Evolutionary conservation across 1,140 invertebrate genomes (phyloP).

Genomic region (Sesamia nonagrioides): DNA sequence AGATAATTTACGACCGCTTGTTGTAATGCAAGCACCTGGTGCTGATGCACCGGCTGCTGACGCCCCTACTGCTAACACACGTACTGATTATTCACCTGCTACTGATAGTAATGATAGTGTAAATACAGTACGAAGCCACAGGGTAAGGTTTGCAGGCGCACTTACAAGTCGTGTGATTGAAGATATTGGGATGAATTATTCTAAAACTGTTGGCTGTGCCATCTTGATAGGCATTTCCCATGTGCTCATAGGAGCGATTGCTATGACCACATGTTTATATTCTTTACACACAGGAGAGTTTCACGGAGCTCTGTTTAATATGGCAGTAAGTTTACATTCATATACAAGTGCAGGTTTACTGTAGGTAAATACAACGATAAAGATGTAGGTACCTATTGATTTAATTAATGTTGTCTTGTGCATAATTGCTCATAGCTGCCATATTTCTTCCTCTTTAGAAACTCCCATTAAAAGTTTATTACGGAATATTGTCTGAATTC

Average conservation of each 20-base stretch:
- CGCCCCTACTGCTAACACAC: too few relatives aligned
- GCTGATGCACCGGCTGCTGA: too few relatives aligned
- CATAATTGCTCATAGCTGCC: too few relatives aligned
- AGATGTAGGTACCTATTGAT: too few relatives aligned
- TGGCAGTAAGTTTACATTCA: constrained; percentile 20
- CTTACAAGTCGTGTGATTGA: background rate
- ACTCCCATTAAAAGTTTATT: too few relatives aligned
- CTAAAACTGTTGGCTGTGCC: background rate
- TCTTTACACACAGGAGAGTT: background rate
- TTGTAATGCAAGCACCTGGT: background rate
- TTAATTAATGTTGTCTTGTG: too few relatives aligned
- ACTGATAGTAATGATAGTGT: background rate
- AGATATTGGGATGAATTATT: background rate
- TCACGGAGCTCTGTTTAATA: background rate
- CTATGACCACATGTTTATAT: background rate
- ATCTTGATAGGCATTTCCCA: background rate
- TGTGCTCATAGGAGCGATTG: background rate
- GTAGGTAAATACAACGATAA: too few relatives aligned
- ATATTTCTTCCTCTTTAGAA: too few relatives aligned
- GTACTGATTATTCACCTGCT: too few relatives aligned
- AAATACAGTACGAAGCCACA: too few relatives aligned
- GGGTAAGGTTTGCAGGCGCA: constrained; percentile 1
- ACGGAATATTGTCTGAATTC: too few relatives aligned
- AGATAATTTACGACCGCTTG: background rate
- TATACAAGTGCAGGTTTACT: background rate